Conservation (phyloP, 2,113 vertebrate genomes). For the Aramus guarauna region DNA sequence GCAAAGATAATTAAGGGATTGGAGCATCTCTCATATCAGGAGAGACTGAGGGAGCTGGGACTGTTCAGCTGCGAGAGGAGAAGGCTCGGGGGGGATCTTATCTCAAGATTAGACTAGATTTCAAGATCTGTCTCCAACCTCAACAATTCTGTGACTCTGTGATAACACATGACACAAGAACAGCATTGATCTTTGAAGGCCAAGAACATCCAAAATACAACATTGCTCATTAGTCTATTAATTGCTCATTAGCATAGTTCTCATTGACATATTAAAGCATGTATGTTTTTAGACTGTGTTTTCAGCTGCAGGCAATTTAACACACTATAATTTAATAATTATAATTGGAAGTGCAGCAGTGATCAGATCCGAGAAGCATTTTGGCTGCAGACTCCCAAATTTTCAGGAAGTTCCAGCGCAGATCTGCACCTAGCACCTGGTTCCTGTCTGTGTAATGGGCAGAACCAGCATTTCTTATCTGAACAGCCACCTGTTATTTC, state of each 20-base stretch:
- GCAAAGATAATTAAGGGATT: background rate
- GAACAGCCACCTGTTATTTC: conserved; percentile 42
- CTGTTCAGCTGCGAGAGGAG: background rate
- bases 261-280: background rate
- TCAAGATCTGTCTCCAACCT: background rate
- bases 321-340: background rate
- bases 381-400: conserved; percentile 20
- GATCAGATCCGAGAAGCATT: conserved; percentile 21
- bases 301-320: background rate
- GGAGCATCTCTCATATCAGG: background rate
- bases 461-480: conserved; percentile 54
- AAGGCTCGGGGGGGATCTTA: background rate
- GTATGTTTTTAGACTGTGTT: background rate
- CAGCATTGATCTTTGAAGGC: background rate
- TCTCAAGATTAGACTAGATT: background rate
- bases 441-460: conserved; percentile 56
- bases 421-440: conserved; percentile 60
- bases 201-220: background rate
- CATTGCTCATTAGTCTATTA: background rate
- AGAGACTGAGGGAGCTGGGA: background rate
- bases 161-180: background rate
- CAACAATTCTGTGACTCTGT: background rate
- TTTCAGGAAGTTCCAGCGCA: conserved; percentile 57
- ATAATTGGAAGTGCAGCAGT: background rate
- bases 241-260: background rate